phyloP scores from a whole-genome alignment of 2,797 vertebrate species.

The Leuciscus waleckii region DNA sequence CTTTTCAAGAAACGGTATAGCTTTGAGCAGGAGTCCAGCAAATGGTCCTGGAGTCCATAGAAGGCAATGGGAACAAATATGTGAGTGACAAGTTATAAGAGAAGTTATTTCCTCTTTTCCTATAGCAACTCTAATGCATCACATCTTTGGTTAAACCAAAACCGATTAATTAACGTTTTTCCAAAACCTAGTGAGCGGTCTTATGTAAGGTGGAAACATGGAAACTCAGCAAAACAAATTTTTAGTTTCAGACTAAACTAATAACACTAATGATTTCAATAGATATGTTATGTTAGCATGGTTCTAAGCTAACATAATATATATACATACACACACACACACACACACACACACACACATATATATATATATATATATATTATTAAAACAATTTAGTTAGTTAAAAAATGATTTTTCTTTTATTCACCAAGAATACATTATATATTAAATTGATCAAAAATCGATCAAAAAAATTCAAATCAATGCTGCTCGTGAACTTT shows the following conservation, averaged over 20 bases:
- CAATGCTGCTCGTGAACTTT: too few relatives aligned
- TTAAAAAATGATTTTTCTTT: not conserved
- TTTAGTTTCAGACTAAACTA: too few relatives aligned
- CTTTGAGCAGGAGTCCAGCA: conserved; percentile 24
- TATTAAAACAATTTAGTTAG: not conserved
- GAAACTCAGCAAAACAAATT: not conserved
- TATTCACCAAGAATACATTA: not conserved
- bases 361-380: too few relatives aligned
- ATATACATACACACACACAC: too few relatives aligned
- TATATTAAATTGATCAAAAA: not conserved
- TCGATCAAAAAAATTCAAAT: too few relatives aligned
- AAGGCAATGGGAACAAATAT: not conserved
- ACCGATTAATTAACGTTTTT: not conserved
- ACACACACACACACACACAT: rapidly evolving
- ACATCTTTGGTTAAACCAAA: not conserved
- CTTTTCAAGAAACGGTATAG: conserved; percentile 51
- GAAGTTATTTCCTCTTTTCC: not conserved
- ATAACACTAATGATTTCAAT: not conserved
- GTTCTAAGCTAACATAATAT: not conserved
- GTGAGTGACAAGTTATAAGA: not conserved
- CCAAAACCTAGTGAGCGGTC: not conserved
- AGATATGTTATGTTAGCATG: not conserved
- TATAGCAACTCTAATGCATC: not conserved
- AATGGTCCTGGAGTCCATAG: not conserved
- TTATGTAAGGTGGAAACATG: not conserved